A percentile compares a stretch with the other conserved stretches of the same genome.
These are phyloP conservation scores for Tilapia sparmanii DNA, from an alignment of 2,113 vertebrate species.

Conservation along the genomic window DNA sequence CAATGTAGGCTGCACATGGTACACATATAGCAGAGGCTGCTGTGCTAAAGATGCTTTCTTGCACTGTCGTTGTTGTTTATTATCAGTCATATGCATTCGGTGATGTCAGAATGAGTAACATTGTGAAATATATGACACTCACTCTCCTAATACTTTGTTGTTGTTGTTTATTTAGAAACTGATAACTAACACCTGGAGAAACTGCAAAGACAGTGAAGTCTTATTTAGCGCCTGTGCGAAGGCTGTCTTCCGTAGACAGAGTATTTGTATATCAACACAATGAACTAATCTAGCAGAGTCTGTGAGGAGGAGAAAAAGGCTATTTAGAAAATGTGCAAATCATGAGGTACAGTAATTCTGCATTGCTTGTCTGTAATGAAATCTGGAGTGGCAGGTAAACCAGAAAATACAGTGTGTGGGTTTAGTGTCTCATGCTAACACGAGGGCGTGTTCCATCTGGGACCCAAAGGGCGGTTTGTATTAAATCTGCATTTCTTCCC, in stretches of 20 bases:
- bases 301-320: not conserved
- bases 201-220: not conserved
- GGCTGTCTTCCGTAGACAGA: not conserved
- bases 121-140: not conserved
- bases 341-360: not conserved
- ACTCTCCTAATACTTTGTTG: not conserved
- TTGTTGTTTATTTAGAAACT: not conserved
- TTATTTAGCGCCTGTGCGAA: not conserved
- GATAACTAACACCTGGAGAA: not conserved
- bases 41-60: not conserved
- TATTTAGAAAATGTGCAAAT: not conserved
- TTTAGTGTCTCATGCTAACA: constrained; percentile 5
- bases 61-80: not conserved
- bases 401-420: not conserved
- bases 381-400: constrained; percentile 13
- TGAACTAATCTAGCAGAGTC: not conserved
- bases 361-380: constrained; percentile 6
- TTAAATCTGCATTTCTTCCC: constrained; percentile 26
- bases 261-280: not conserved
- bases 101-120: not conserved
- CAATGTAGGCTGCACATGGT: not conserved
- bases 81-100: not conserved
- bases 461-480: not conserved
- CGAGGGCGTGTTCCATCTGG: not conserved
- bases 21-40: not conserved